Conservation (phyloP, 64 coral and sea anemone species). For the Montipora foliosa region DNA sequence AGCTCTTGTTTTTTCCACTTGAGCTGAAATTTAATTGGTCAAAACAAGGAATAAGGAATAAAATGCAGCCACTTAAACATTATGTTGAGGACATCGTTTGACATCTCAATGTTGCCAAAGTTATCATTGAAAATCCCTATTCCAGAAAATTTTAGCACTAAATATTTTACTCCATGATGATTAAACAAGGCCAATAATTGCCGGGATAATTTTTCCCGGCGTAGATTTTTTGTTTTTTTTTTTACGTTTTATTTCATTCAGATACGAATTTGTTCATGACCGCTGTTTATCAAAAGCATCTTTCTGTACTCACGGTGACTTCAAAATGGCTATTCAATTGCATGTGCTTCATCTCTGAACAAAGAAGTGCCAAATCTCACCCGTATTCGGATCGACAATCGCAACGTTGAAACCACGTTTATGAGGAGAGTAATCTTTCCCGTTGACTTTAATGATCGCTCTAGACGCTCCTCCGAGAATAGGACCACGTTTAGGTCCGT, state of each 20-base stretch:
- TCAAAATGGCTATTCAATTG: background rate
- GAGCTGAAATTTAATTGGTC: background rate
- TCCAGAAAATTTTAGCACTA: too few relatives aligned
- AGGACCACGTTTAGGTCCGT: background rate
- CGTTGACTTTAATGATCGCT: constrained; percentile 30
- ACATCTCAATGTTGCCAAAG: too few relatives aligned
- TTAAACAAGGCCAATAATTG: too few relatives aligned
- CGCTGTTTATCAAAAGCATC: too few relatives aligned
- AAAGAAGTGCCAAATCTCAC: background rate
- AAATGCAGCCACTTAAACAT: background rate
- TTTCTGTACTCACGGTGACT: too few relatives aligned
- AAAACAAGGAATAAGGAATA: background rate
- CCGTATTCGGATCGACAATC: background rate
- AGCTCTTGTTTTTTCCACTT: background rate
- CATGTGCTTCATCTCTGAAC: background rate
- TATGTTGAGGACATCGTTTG: background rate
- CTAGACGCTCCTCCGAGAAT: background rate
- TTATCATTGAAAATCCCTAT: too few relatives aligned
- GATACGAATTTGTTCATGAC: too few relatives aligned
- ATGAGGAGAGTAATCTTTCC: background rate
- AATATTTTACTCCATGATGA: too few relatives aligned
- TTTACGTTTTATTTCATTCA: too few relatives aligned
- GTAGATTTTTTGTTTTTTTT: too few relatives aligned
- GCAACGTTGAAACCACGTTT: constrained; percentile 26
- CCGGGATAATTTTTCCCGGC: too few relatives aligned